These are phyloP conservation scores for Deilephila elpenor DNA, from an alignment of 2,888 invertebrate genomes.

Conservation along the genomic window DNA sequence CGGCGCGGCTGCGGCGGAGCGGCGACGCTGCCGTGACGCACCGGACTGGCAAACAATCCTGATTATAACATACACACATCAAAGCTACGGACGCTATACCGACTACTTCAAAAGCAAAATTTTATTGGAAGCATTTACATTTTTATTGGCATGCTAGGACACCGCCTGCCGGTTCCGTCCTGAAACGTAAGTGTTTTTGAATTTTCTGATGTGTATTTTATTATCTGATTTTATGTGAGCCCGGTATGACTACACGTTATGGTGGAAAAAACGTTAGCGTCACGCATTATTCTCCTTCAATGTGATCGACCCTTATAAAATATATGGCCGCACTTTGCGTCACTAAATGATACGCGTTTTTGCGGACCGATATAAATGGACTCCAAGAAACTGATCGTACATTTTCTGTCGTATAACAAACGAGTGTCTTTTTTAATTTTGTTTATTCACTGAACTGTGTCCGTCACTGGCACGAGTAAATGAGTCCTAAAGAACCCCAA, in stretches of 20 bases:
- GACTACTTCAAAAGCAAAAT: constrained; percentile 80
- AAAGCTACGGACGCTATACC: constrained; percentile 65
- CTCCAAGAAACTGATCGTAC: not conserved
- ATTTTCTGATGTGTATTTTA: constrained; percentile 84
- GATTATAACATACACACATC: constrained; percentile 73
- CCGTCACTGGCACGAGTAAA: not conserved
- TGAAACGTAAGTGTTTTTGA: constrained; percentile 84
- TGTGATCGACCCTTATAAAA: constrained; percentile 20
- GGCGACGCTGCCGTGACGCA: constrained; percentile 43
- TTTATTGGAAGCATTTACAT: constrained; percentile 82
- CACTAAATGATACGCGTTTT: constrained; percentile 21
- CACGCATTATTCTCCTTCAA: constrained; percentile 54
- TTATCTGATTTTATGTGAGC: constrained; percentile 81
- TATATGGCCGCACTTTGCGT: not conserved
- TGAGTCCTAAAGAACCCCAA: not conserved
- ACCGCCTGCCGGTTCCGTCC: constrained; percentile 68
- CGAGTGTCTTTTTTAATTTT: not conserved
- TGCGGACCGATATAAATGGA: constrained; percentile 1
- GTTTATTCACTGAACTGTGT: not conserved
- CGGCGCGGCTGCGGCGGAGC: constrained; percentile 33
- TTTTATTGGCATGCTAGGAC: constrained; percentile 83
- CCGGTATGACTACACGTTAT: constrained; percentile 78
- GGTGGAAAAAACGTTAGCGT: constrained; percentile 73
- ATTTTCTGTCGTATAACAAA: not conserved
- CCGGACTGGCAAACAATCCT: constrained; percentile 65